Evolutionary conservation across 2,113 vertebrate species (phyloP).

Genomic region (Chlamydotis undulata): DNA sequence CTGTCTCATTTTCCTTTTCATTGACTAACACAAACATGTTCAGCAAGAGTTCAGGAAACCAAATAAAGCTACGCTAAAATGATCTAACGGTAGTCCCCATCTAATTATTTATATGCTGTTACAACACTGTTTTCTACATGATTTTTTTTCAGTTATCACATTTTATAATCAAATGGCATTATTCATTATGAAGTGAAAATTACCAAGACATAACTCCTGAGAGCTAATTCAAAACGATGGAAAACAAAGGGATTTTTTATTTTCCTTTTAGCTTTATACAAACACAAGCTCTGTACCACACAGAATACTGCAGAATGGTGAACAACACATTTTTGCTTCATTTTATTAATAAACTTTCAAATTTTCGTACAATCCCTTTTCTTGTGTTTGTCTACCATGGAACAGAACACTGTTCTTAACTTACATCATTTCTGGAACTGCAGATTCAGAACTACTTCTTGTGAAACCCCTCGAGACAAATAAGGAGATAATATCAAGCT

Average conservation of each 20-base stretch:
- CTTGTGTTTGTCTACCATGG: not conserved
- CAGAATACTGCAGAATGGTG: not conserved
- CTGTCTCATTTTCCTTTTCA: not conserved
- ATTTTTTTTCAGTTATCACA: not conserved
- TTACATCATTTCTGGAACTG: not conserved
- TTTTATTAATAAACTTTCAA: not conserved
- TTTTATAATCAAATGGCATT: not conserved
- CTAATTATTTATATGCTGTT: not conserved
- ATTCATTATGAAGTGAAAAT: constrained; percentile 5
- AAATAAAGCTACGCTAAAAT: not conserved
- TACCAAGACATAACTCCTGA: not conserved
- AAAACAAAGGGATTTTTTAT: not conserved
- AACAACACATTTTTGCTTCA: not conserved
- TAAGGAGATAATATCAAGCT: not conserved
- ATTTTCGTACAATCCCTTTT: not conserved
- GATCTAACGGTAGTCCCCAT: not conserved
- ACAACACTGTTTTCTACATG: not conserved
- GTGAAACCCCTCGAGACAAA: not conserved
- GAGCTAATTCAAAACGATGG: not conserved
- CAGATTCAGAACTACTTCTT: not conserved
- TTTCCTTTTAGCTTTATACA: not conserved
- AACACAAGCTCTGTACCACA: not conserved
- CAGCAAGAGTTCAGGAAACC: not conserved
- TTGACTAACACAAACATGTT: not conserved
- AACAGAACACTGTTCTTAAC: not conserved